Percentiles rank a stretch among this genome's conserved stretches.
Evolutionary conservation across 2,888 invertebrate species (phyloP).

Genomic region (Eutolmus rufibarbis): DNA sequence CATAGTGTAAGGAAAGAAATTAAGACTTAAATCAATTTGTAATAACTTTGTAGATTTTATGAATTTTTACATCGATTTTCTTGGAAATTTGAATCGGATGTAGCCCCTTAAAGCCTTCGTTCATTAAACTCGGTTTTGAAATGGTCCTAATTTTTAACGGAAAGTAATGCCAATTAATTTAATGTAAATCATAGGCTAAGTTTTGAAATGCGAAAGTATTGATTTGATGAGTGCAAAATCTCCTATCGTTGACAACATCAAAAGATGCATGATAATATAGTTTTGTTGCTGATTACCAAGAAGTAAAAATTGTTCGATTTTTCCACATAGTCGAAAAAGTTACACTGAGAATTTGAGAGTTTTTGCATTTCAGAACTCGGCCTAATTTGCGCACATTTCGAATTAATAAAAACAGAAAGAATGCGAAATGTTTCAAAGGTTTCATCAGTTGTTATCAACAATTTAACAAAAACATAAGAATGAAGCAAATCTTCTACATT

Average conservation of each 20-base stretch:
- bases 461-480: not conserved
- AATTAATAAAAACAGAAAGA: not conserved
- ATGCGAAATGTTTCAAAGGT: slow-evolving; percentile 5
- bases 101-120: not conserved
- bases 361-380: not conserved
- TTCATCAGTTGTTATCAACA: slow-evolving; percentile 4
- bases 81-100: not conserved
- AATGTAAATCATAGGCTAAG: not conserved
- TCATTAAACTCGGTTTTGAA: not conserved
- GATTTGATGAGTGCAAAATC: not conserved
- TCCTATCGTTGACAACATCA: not conserved
- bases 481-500: not conserved
- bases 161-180: not conserved
- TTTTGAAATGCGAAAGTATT: not conserved
- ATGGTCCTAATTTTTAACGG: not conserved
- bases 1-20: too few relatives aligned
- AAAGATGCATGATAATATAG: not conserved
- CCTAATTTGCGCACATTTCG: not conserved
- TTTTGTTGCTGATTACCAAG: not conserved
- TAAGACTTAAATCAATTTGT: too few relatives aligned
- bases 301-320: not conserved
- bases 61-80: too few relatives aligned
- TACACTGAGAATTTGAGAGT: not conserved
- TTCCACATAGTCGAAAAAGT: not conserved
- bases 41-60: not conserved